These are phyloP conservation scores for Agrochola circellaris DNA, from an alignment of 2,888 invertebrate genomes.

Conservation along the genomic window DNA sequence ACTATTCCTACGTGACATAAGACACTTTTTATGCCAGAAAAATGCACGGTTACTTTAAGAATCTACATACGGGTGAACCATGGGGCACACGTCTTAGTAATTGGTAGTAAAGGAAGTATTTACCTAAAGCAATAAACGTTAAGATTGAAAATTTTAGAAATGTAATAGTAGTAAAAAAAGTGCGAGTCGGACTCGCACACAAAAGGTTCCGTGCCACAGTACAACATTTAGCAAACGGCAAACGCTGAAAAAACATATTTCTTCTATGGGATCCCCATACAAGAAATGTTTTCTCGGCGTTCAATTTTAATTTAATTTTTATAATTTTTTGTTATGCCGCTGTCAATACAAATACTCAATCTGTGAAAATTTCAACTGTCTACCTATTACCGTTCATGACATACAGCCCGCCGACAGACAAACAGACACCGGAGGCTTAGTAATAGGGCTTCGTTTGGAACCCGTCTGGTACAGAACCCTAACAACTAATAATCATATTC, in stretches of 20 bases:
- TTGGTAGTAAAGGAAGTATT: background rate
- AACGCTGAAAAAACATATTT: no score
- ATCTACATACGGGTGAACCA: background rate
- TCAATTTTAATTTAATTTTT: no score
- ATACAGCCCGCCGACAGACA: background rate
- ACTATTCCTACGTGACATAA: no score
- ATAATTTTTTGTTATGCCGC: background rate
- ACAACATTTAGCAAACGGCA: no score
- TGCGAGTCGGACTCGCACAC: no score
- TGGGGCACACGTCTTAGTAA: no score
- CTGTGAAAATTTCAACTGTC: background rate
- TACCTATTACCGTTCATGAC: background rate
- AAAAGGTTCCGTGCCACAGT: no score
- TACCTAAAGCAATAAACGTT: no score
- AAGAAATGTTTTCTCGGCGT: no score
- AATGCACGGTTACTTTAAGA: background rate
- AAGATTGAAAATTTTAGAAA: background rate
- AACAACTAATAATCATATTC: no score
- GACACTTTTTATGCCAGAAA: background rate
- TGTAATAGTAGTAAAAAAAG: background rate
- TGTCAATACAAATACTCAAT: background rate
- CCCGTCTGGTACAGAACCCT: background rate
- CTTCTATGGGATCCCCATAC: no score
- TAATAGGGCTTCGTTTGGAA: no score
- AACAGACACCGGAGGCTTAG: background rate